Evolutionary conservation across 1,140 invertebrate species (phyloP), one percentile per base, ranked within the genome.

Genomic region (Luehdorfia chinensis): DNA sequence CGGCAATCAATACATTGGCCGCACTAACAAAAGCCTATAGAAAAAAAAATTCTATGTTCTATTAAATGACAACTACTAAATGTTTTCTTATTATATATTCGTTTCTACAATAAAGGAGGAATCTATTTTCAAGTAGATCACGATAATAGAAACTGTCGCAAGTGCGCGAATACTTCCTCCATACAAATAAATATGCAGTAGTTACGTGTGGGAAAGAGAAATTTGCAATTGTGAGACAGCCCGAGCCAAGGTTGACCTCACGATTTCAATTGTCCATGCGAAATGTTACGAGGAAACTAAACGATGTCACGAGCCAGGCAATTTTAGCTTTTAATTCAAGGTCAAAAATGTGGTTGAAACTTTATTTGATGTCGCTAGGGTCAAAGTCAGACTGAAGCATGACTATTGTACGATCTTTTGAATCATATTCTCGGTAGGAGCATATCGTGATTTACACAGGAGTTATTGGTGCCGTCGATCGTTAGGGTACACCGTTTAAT

Each of bases 211-310:
- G 75, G 76, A 78, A 81, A 78, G 75, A 78, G 80, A 84, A 83
- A 84, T 80, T 78, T 73, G 76, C 73, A 67, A 66, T 66, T 50
- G 63, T 69, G 65, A 76, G 71, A 72, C 66, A 69, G 72, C 65
- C 51, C 71, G 67, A 68, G 73, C 60, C 73, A 72, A 75, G 67
- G 68, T 60, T 79, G 80, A 84, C 80, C 77, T 84, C 80, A 84
- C 80, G 80, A 74, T 81, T 84, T 75, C 77, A 81, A 84, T 84
- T 81, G 80, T 81, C 80, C 77, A 78, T 76, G 76, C 71, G 66
- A 81, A 83, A 81, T 80, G 71, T 79, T 80, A 76, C 67, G 61
- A 63, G 71, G 64, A 64, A 69, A 75, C 70, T 75, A 77, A 80
- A 78, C 75, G 75, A 77, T 79, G 75, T 77, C 79, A 75, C 74